phyloP scores from a whole-genome alignment of 2,797 vertebrate genomes.

The Hypotaenidia philippensis region DNA sequence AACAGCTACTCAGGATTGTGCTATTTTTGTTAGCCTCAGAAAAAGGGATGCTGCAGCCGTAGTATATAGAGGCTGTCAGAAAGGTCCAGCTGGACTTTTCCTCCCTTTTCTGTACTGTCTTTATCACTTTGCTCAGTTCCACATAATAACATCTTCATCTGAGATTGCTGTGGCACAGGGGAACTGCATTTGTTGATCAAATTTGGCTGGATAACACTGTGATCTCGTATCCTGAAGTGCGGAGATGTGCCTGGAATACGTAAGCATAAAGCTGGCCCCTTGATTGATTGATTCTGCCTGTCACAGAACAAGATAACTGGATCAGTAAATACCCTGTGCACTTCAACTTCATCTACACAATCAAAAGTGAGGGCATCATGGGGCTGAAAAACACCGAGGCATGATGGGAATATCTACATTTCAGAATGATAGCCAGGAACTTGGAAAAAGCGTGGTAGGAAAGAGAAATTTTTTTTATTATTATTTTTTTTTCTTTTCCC shows the following conservation, averaged over 20 bases:
- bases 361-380: constrained; percentile 84
- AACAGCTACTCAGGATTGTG: constrained; percentile 28
- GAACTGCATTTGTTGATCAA: constrained; percentile 96
- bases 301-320: constrained; percentile 97
- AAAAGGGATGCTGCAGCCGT: constrained; percentile 70
- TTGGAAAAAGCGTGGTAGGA: constrained; percentile 11
- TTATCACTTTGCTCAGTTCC: constrained; percentile 93
- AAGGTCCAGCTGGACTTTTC: constrained; percentile 84
- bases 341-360: constrained; percentile 85
- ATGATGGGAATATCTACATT: constrained; percentile 84
- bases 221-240: constrained; percentile 89
- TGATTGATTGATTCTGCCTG: constrained; percentile 97
- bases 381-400: constrained; percentile 80
- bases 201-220: constrained; percentile 92
- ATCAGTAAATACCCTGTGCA: constrained; percentile 93
- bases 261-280: constrained; percentile 81
- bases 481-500: not conserved
- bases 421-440: constrained; percentile 74
- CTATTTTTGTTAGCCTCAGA: constrained; percentile 66
- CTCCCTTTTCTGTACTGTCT: constrained; percentile 82
- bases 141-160: constrained; percentile 97
- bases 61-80: constrained; percentile 80
- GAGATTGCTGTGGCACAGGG: constrained; percentile 92
- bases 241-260: constrained; percentile 88
- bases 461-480: not conserved